These are phyloP conservation scores for Apis cerana DNA, from an alignment of 1,140 invertebrate species.

Conservation along the genomic window DNA sequence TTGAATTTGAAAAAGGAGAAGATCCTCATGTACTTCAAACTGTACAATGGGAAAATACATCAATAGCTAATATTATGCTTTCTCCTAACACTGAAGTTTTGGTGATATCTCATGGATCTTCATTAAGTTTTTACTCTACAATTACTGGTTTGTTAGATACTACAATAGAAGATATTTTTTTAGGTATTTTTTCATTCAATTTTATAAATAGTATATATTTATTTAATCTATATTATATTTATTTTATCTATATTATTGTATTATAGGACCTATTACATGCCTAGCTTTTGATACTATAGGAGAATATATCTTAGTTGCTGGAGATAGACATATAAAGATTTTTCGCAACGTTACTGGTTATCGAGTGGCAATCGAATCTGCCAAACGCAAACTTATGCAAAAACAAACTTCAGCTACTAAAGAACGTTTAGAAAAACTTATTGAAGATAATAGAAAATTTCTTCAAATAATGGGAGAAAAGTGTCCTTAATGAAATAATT, in stretches of 20 bases:
- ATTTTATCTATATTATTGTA: slow-evolving; percentile 37
- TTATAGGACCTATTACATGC: slow-evolving; percentile 85
- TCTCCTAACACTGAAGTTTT: slow-evolving; percentile 90
- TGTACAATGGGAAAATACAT: slow-evolving; percentile 82
- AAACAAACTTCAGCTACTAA: slow-evolving; percentile 86
- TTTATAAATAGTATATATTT: background rate
- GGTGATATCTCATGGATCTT: slow-evolving; percentile 85
- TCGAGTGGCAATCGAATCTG: slow-evolving; percentile 84
- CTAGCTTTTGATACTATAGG: slow-evolving; percentile 88
- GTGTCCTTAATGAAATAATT: slow-evolving; percentile 42
- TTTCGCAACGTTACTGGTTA: slow-evolving; percentile 92
- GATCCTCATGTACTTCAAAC: slow-evolving; percentile 87
- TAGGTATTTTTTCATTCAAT: slow-evolving; percentile 73
- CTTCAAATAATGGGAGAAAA: slow-evolving; percentile 80
- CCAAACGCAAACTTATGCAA: slow-evolving; percentile 84
- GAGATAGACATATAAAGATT: slow-evolving; percentile 89
- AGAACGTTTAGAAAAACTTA: slow-evolving; percentile 87
- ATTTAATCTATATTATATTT: background rate
- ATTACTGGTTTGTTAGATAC: slow-evolving; percentile 84
- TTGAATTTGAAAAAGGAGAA: slow-evolving; percentile 89
- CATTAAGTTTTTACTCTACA: slow-evolving; percentile 87
- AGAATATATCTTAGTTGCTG: slow-evolving; percentile 88
- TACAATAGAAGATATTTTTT: slow-evolving; percentile 85
- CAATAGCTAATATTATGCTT: slow-evolving; percentile 80
- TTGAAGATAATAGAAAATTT: slow-evolving; percentile 84